Evolutionary conservation across 2,888 invertebrate genomes (phyloP), one percentile per base, ranked within the genome.

Genomic region (Agrochola circellaris): DNA sequence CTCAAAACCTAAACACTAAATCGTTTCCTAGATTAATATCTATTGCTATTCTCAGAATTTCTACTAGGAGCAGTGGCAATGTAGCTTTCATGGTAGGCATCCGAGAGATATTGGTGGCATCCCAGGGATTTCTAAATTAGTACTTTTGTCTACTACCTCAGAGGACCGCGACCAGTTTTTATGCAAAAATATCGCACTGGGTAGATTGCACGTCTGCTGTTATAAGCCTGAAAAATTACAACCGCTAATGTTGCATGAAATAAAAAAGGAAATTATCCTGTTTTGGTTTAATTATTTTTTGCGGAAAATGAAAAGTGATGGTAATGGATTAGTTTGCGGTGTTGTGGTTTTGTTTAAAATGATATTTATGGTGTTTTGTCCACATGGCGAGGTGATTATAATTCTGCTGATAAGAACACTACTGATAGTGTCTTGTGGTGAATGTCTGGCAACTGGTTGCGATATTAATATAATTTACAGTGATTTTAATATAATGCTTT

Each of bases 51-150:
- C 88, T 83, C 34, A 62, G 84, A 87, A 87, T 70, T 38, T 84
- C 42, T 61, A 51, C 72, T 54, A 34, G 56, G 48, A 74, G 38
- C 70, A 68, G 65, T 60, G 56, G 34, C 26, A 69, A 80, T 88
- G 78, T 60, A 77, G 79, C 84, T 87, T 84, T 86, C 87, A 82
- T 86, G 79, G 73, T 70, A 83, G 61, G 60, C 64, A 80, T 79
- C 51, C 56, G 15, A 64, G 78, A 54, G 42, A 45, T 51, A 68
- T 75, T 9, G 58, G 26, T 68, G 71, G 74, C 64, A 82, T 79
- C 71, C 75, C 20, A 23, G 58, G 17, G 69, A 69, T 88, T 89
- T 88, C 80, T 86, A 89, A 90, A 90, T 90, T 86, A 88, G 76
- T 84, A 81, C 86, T 88, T 90, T 89, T 90, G 87, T 89, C 79